These are phyloP conservation scores for Apotomis capreana DNA, from an alignment of 2,888 invertebrate species.

Conservation along the genomic window DNA sequence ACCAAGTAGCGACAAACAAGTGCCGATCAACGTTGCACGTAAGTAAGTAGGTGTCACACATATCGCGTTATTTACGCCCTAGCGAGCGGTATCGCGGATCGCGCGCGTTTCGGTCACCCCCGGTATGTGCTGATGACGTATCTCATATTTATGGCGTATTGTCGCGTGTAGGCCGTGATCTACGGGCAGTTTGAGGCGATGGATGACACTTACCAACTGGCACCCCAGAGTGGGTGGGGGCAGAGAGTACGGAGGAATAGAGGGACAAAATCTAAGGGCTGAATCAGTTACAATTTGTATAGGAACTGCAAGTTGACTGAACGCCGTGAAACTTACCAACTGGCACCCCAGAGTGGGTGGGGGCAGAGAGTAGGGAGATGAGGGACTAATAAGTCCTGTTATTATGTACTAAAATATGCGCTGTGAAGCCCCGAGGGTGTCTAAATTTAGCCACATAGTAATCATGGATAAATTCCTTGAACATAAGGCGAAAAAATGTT, in stretches of 20 bases:
- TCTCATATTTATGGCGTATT: slow-evolving; percentile 69
- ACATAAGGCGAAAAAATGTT: no score
- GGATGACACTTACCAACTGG: slow-evolving; percentile 57
- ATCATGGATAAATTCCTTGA: no score
- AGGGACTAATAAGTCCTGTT: not conserved
- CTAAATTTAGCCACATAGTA: no score
- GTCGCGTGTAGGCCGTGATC: slow-evolving; percentile 69
- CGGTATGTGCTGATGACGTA: slow-evolving; percentile 64
- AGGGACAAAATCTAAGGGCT: not conserved
- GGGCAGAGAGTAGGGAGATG: not conserved
- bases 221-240: slow-evolving; percentile 57
- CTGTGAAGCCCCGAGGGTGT: no score
- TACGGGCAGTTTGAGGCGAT: slow-evolving; percentile 59
- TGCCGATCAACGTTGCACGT: slow-evolving; percentile 49
- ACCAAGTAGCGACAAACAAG: not conserved
- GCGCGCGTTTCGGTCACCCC: slow-evolving; percentile 45
- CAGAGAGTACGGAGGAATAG: not conserved
- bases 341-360: slow-evolving; percentile 59
- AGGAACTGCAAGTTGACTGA: no score
- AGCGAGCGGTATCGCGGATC: slow-evolving; percentile 60
- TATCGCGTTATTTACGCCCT: slow-evolving; percentile 70
- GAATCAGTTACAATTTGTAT: no score
- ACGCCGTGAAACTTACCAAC: slow-evolving; percentile 51
- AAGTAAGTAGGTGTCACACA: slow-evolving; percentile 72
- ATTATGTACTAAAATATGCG: no score